Percentiles rank a stretch among this genome's conserved stretches.
Conservation (phyloP, 2,888 invertebrate genomes). For the Noctua janthe region DNA sequence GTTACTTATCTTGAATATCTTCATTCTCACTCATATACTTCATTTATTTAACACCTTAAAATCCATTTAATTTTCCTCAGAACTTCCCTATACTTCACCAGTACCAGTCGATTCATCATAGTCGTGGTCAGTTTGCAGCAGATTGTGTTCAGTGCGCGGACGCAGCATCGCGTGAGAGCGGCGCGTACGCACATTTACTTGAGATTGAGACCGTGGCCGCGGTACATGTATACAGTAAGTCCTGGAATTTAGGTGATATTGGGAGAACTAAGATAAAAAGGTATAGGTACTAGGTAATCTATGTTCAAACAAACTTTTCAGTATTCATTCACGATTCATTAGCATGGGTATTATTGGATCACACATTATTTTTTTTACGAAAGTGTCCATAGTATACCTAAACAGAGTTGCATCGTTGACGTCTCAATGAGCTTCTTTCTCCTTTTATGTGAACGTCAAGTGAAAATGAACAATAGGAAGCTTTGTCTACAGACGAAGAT, state of each 20-base stretch:
- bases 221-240: neutral
- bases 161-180: slow-evolving; percentile 8
- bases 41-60: neutral
- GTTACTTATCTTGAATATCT: neutral
- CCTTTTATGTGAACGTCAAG: too few relatives aligned
- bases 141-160: slow-evolving; percentile 18
- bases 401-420: neutral
- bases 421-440: neutral
- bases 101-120: neutral
- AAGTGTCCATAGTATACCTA: neutral
- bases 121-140: slow-evolving; percentile 3
- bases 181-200: neutral
- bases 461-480: neutral
- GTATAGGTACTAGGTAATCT: neutral
- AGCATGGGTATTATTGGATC: neutral
- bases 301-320: neutral
- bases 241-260: neutral
- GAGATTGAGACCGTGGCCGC: neutral
- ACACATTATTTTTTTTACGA: neutral
- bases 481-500: neutral
- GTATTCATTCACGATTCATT: neutral
- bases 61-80: neutral
- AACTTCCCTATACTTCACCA: too few relatives aligned
- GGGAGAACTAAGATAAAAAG: neutral
- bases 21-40: neutral